Evolutionary conservation across 37 sponge, comb jelly and placozoan genomes (phyloP).

Genomic region (Cliona cf. orientalis): DNA sequence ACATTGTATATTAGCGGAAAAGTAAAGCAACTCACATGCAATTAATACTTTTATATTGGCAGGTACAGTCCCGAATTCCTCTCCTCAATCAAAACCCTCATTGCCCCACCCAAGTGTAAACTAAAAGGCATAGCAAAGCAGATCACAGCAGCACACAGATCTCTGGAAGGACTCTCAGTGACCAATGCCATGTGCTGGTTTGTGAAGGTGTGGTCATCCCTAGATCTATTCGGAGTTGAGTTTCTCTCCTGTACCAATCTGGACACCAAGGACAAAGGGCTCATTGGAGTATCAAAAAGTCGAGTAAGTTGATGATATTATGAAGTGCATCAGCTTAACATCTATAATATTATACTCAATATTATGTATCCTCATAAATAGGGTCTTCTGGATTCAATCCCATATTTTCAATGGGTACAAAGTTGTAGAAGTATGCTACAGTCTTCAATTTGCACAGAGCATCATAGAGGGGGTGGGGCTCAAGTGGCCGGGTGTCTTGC

Average conservation of each 20-base stretch:
- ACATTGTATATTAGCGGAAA: too few relatives aligned
- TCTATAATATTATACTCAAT: too few relatives aligned
- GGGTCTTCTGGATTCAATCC: too few relatives aligned
- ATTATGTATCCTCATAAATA: too few relatives aligned
- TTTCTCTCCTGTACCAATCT: constrained; percentile 80
- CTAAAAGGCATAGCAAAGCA: constrained; percentile 56
- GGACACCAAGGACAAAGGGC: constrained; percentile 75
- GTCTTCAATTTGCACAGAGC: too few relatives aligned
- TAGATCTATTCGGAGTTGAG: constrained; percentile 85
- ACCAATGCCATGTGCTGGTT: constrained; percentile 74
- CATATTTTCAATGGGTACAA: too few relatives aligned
- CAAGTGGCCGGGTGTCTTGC: too few relatives aligned
- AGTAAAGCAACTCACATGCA: too few relatives aligned
- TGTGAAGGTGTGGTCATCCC: constrained; percentile 85
- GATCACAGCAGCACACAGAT: constrained; percentile 43
- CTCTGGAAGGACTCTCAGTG: constrained; percentile 55
- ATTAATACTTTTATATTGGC: background rate
- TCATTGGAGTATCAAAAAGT: constrained; percentile 84
- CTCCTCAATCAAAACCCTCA: constrained; percentile 24
- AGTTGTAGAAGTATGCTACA: too few relatives aligned
- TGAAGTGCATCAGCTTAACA: background rate
- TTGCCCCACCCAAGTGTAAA: constrained; percentile 79
- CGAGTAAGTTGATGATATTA: constrained; percentile 34
- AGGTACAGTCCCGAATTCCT: constrained; percentile 57
- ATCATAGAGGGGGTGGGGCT: too few relatives aligned